Conservation (phyloP, 2,888 invertebrate species). For the Kryphioiulus occultus region DNA sequence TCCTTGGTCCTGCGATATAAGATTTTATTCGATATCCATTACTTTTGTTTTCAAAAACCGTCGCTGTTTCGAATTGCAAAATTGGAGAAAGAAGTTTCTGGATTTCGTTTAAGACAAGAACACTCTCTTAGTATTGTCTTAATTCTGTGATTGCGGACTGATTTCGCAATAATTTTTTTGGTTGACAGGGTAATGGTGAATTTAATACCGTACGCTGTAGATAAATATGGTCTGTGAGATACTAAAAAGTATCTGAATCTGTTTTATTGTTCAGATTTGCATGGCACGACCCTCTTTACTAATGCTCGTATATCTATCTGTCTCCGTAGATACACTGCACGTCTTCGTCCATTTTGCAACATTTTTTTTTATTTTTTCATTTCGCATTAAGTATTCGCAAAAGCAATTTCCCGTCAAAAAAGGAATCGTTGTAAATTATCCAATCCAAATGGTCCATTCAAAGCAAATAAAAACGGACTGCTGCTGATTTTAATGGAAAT, state of each 20-base stretch:
- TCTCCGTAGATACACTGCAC: not conserved
- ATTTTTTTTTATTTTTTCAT: not conserved
- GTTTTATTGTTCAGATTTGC: slow-evolving; percentile 1
- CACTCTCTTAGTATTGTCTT: not conserved
- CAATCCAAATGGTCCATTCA: slow-evolving; percentile 17
- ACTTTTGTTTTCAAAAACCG: not conserved
- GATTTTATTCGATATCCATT: too few species aligned
- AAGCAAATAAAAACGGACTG: not conserved
- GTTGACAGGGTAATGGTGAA: not conserved
- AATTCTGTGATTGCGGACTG: not conserved
- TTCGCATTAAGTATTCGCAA: not conserved
- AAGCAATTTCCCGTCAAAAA: slow-evolving; percentile 12
- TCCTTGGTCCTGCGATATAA: not conserved
- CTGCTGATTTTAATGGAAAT: slow-evolving; percentile 17
- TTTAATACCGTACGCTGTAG: not conserved
- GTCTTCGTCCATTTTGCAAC: not conserved
- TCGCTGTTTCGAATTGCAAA: not conserved
- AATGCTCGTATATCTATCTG: slow-evolving; percentile 1
- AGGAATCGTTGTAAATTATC: slow-evolving; percentile 17
- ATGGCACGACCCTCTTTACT: not conserved
- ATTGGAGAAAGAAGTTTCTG: too few species aligned
- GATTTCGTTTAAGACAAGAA: too few species aligned
- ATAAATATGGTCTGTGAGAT: not conserved
- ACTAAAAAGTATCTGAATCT: not conserved
- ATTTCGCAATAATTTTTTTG: not conserved